phyloP scores from a whole-genome alignment of 2,797 vertebrate genomes.

The Lepilemur ruficaudatus region DNA sequence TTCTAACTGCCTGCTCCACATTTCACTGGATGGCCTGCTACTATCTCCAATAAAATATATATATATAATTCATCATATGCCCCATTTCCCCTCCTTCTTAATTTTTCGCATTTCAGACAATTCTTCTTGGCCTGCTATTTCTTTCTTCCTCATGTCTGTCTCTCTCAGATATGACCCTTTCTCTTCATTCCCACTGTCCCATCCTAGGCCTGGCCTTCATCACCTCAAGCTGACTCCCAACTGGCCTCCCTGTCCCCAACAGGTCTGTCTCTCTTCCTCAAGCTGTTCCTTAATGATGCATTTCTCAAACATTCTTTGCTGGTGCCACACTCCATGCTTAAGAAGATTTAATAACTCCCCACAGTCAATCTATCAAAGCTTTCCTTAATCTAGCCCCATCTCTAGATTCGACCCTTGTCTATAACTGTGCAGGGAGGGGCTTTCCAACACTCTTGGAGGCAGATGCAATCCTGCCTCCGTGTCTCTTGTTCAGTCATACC shows the following conservation, averaged over 20 bases:
- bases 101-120: constrained; percentile 42
- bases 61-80: background rate
- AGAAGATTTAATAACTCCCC: background rate
- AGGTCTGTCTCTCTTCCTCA: background rate
- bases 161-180: background rate
- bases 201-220: background rate
- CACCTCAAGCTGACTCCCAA: constrained; percentile 1
- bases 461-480: background rate
- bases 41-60: background rate
- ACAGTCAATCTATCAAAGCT: background rate
- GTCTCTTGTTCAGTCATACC: background rate
- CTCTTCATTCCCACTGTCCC: background rate
- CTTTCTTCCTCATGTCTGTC: background rate
- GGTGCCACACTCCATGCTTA: background rate
- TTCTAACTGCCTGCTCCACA: background rate
- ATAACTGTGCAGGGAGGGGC: background rate
- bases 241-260: background rate
- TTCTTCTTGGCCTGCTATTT: background rate
- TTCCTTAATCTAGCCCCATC: background rate
- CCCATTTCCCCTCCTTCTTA: background rate
- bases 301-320: constrained; percentile 25
- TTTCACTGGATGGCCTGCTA: background rate
- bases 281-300: background rate
- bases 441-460: background rate
- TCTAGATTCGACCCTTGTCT: background rate